Evolutionary conservation across 2,888 invertebrate species (phyloP), one percentile per base, ranked within the genome.

Genomic region (Thereva nobilitata): DNA sequence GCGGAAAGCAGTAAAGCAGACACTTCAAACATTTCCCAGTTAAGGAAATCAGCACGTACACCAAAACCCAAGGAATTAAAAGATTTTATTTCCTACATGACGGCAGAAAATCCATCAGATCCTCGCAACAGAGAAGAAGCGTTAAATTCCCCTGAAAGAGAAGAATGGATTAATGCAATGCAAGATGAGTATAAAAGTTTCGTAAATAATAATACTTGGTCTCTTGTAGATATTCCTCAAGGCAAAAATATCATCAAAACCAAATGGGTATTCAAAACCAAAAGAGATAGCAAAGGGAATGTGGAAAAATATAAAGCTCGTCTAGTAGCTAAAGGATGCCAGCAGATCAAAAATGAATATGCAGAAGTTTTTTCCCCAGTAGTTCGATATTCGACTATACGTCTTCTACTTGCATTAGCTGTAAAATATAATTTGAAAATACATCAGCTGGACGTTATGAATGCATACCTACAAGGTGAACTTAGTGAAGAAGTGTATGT

Each of bases 311-410:
- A 70, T 42, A 75, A 74, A 61, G 75, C 76, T 12, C 61, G 76
- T 23, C 66, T 77, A 34, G 75, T 75, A 7, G 75, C 71, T 7
- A 64, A 72, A 37, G 75, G 75, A 37, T 76, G 67, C 4, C 74
- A 76, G 59, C 64, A 72, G 63, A 70, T 65, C 49, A 74, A 72
- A 8, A 64, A 71, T 42, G 75, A 75, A 67, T 77, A 23, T 23
- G 23, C 23, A 23, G 2, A 23, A 23, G 23, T 23, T 23, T 23
- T 23, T 23, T 23, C 23, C 23, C 23, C 23, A 23, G 23, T 23
- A 23, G 23, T 23, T 23, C 23, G 23, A 23, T 23, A 23, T 23
- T 23, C 23, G 23, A 23, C 23, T 23, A 2, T 23, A 23, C 23
- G 23, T 23, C 23, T 23, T 23, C 23, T 23, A 23, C 23, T 23